A percentile compares a stretch with the other conserved stretches of the same genome.
Conservation (phyloP, 2,888 invertebrate species). For the Drosophila kokeensis region DNA sequence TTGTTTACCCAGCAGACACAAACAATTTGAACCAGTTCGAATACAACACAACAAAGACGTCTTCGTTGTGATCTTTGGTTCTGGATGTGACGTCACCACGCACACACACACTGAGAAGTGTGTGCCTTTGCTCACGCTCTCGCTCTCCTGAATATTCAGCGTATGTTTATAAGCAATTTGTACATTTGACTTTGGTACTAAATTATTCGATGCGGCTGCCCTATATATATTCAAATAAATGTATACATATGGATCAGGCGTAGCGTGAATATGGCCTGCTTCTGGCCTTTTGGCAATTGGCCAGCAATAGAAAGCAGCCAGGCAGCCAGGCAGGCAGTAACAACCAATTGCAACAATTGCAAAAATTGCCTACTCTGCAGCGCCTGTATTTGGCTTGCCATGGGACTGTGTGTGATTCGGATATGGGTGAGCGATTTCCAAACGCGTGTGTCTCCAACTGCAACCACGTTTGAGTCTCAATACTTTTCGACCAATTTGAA, state of each 20-base stretch:
- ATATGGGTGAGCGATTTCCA: conserved; percentile 29
- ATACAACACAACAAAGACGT: conserved; percentile 46
- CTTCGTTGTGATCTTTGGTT: conserved; percentile 57
- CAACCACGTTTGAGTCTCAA: conserved; percentile 1
- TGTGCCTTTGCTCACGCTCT: conserved; percentile 9
- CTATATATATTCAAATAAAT: conserved; percentile 13
- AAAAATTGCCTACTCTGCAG: conserved; percentile 52
- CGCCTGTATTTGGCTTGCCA: conserved; percentile 4
- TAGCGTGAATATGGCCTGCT: conserved; percentile 33
- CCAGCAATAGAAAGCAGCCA: conserved; percentile 42
- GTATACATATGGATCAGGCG: conserved; percentile 26
- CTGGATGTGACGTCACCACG: conserved; percentile 60
- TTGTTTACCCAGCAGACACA: conserved; percentile 68
- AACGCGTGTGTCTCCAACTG: conserved; percentile 35
- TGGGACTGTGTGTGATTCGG: conserved; percentile 13
- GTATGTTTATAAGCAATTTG: conserved; percentile 25
- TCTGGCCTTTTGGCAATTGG: conserved; percentile 54
- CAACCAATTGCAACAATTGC: conserved; percentile 52
- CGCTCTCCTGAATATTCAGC: conserved; percentile 2
- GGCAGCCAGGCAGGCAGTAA: neutral
- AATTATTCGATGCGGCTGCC: conserved; percentile 34
- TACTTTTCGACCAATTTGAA: conserved; percentile 11
- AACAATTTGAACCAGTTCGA: conserved; percentile 40
- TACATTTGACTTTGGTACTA: conserved; percentile 49
- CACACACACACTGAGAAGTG: conserved; percentile 19